These are phyloP conservation scores for Sympetrum striolatum DNA, from an alignment of 2,888 invertebrate species.

Conservation along the genomic window DNA sequence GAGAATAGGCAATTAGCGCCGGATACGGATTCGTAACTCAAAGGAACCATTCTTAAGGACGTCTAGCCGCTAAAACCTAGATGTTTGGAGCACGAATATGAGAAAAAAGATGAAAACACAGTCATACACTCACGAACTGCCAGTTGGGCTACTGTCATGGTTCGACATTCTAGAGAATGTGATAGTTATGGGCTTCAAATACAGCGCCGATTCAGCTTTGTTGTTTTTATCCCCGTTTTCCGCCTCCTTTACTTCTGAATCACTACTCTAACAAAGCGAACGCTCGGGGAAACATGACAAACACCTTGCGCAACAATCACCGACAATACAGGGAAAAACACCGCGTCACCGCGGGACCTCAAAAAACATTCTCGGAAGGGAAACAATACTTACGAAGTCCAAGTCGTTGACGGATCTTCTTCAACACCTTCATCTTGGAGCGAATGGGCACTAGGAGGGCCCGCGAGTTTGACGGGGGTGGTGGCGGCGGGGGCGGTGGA, in stretches of 20 bases:
- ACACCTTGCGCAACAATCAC: not conserved
- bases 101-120: no score
- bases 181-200: no score
- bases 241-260: not conserved
- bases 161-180: no score
- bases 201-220: no score
- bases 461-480: slow-evolving; percentile 51
- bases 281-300: not conserved
- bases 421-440: slow-evolving; percentile 86
- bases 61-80: no score
- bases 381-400: slow-evolving; percentile 77
- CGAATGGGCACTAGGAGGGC: slow-evolving; percentile 62
- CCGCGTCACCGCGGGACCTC: not conserved
- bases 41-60: no score
- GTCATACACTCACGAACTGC: no score
- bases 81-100: no score
- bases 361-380: not conserved
- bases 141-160: no score
- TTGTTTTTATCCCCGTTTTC: no score
- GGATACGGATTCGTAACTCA: no score
- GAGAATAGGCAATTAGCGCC: no score
- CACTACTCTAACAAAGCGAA: not conserved
- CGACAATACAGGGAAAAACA: not conserved
- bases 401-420: slow-evolving; percentile 87
- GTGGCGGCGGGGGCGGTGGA: slow-evolving; percentile 48